These are phyloP conservation scores for Turritopsis dohrnii DNA, from an alignment of 30 jellyfish, hydroid and myxozoan species.

Conservation along the genomic window DNA sequence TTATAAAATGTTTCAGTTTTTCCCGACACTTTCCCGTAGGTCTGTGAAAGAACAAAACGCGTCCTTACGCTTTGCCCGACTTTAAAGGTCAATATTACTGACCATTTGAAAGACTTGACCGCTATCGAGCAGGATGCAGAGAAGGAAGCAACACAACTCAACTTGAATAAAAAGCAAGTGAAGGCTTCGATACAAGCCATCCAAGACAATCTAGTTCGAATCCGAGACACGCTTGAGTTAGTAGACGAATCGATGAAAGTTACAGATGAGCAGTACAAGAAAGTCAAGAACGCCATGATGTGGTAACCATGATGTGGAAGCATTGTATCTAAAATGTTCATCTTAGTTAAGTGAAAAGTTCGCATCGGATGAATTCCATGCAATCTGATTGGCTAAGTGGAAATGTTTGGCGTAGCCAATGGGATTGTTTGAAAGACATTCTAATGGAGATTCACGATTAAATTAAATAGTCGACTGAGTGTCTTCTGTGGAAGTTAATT, in stretches of 20 bases:
- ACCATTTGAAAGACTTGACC: constrained; percentile 36
- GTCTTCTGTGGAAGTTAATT: too few species aligned
- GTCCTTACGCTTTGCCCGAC: constrained; percentile 72
- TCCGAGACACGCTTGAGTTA: constrained; percentile 56
- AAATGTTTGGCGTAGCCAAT: background rate
- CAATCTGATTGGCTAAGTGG: too few species aligned
- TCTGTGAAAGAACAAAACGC: constrained; percentile 47
- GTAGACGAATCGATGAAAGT: constrained; percentile 83
- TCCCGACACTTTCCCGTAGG: constrained; percentile 39
- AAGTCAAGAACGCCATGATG: constrained; percentile 74
- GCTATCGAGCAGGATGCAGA: constrained; percentile 9
- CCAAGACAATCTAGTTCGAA: constrained; percentile 37
- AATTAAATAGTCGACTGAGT: too few species aligned
- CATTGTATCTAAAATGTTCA: background rate
- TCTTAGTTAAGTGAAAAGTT: too few species aligned
- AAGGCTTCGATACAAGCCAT: constrained; percentile 25
- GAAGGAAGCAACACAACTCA: constrained; percentile 46
- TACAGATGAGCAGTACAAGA: constrained; percentile 58
- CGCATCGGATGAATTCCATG: too few species aligned
- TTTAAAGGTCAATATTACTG: constrained; percentile 46
- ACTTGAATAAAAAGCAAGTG: constrained; percentile 53
- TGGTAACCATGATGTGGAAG: constrained; percentile 37
- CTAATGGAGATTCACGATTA: too few species aligned
- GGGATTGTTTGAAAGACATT: too few species aligned
- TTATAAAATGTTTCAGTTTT: too few species aligned